phyloP scores from a whole-genome alignment of 2,113 vertebrate genomes.

The Cyprinodon tularosa region DNA sequence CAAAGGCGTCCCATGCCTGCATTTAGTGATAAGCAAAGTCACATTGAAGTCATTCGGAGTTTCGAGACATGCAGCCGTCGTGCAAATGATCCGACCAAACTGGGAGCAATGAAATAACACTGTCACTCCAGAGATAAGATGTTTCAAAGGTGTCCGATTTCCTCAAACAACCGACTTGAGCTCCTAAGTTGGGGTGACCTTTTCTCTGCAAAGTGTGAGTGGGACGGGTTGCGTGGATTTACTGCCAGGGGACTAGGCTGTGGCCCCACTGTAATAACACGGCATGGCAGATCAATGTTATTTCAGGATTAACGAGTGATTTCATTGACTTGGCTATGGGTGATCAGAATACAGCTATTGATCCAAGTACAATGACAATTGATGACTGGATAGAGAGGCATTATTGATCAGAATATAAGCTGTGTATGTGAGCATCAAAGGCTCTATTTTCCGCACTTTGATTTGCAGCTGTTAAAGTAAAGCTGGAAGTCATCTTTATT shows the following conservation, averaged over 20 bases:
- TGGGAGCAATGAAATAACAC: slow-evolving; percentile 4
- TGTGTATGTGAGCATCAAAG: background rate
- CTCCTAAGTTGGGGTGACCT: slow-evolving; percentile 19
- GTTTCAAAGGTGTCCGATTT: background rate
- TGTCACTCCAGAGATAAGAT: background rate
- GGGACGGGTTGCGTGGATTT: background rate
- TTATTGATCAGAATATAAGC: slow-evolving; percentile 32
- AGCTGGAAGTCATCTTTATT: slow-evolving; percentile 3
- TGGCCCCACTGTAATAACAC: slow-evolving; percentile 11
- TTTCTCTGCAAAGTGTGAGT: background rate
- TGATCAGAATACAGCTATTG: slow-evolving; percentile 57
- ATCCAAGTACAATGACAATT: slow-evolving; percentile 53
- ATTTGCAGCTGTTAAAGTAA: background rate
- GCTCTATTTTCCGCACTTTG: background rate
- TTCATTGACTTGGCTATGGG: slow-evolving; percentile 36
- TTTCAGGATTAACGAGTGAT: slow-evolving; percentile 61
- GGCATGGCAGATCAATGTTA: slow-evolving; percentile 46
- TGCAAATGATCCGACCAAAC: too few relatives aligned
- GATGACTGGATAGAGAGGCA: slow-evolving; percentile 44
- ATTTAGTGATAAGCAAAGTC: slow-evolving; percentile 37
- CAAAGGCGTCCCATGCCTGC: background rate
- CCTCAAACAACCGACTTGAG: background rate
- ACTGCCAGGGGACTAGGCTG: slow-evolving; percentile 7
- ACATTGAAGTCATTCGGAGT: slow-evolving; percentile 32
- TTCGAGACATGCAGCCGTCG: slow-evolving; percentile 1